Evolutionary conservation across 2,888 invertebrate species (phyloP), one percentile per base, ranked within the genome.

Genomic region (Incurvaria masculella): DNA sequence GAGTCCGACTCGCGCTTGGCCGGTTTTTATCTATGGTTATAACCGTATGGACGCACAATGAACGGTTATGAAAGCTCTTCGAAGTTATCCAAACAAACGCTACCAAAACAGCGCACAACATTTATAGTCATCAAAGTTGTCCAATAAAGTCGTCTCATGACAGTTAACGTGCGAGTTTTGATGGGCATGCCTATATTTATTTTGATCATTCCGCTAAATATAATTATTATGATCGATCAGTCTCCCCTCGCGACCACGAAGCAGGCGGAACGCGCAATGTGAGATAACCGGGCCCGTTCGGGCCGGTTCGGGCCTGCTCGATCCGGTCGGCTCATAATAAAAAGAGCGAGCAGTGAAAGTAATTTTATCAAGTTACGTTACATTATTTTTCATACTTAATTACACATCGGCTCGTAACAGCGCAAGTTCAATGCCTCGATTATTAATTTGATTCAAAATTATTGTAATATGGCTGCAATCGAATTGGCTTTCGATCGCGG

Each of bases 361-460:
- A 71, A 72, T 69, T 69, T 71, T 65, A 68, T 69, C 69, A 59
- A 55, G 57, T n/a, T n/a, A n/a, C n/a, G n/a, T n/a, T n/a, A n/a
- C n/a, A n/a, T n/a, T n/a, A 27, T 40, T 21, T n/a, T n/a, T 16
- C 19, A 59, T 70, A n/a, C n/a, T n/a, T n/a, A 68, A 69, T 71
- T 68, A 69, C 66, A 68, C 62, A 65, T 61, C 60, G 60, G 53
- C 51, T 62, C 61, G 61, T 63, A 59, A 46, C 33, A 64, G 62
- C 57, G 64, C 73, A 76, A 75, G 76, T 76, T 76, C 76, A 78
- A 72, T 78, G 76, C 65, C 72, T 76, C 66, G 66, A 71, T 75
- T 72, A 73, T 69, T 69, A 64, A 64, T 66, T 65, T 69, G 72
- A 69, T 68, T 67, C 61, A 65, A 70, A 69, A 55, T 66, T 69